Conservation (phyloP, 1,140 invertebrate species). For the Alviniconcha marisindica region DNA sequence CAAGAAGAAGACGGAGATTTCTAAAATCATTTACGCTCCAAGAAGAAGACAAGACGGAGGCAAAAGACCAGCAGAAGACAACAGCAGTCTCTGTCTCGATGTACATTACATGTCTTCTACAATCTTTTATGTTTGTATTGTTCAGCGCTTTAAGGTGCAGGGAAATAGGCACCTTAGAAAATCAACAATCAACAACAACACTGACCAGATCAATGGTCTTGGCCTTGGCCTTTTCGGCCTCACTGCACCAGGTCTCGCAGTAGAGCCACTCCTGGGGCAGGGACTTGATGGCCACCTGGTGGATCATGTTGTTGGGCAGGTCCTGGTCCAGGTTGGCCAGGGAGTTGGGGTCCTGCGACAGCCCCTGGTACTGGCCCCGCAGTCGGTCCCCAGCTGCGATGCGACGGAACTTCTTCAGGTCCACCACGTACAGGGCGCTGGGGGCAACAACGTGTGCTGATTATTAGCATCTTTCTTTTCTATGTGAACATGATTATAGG, state of each 20-base stretch:
- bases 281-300: constrained; percentile 99
- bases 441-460: constrained; percentile 25
- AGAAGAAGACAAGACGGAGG: too few relatives aligned
- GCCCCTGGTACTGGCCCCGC: constrained; percentile 79
- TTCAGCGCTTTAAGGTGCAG: too few relatives aligned
- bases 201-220: constrained; percentile 98
- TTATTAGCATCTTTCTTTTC: too few relatives aligned
- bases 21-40: too few relatives aligned
- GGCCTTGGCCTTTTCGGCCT: constrained; percentile 90
- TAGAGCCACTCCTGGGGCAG: constrained; percentile 99
- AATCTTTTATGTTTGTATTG: too few relatives aligned
- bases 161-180: too few relatives aligned
- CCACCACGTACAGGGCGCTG: constrained; percentile 96
- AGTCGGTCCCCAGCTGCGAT: constrained; percentile 98
- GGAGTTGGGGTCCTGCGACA: constrained; percentile 98
- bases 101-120: too few relatives aligned
- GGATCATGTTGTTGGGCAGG: constrained; percentile 98
- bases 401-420: constrained; percentile 95
- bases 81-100: too few relatives aligned
- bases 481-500: too few relatives aligned
- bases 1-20: too few relatives aligned
- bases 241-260: constrained; percentile 99
- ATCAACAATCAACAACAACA: too few relatives aligned
- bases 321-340: constrained; percentile 96
- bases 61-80: too few relatives aligned